Evolutionary conservation across 2,888 invertebrate species (phyloP), one percentile per base, ranked within the genome.

Genomic region (Ecliptopera silaceata): DNA sequence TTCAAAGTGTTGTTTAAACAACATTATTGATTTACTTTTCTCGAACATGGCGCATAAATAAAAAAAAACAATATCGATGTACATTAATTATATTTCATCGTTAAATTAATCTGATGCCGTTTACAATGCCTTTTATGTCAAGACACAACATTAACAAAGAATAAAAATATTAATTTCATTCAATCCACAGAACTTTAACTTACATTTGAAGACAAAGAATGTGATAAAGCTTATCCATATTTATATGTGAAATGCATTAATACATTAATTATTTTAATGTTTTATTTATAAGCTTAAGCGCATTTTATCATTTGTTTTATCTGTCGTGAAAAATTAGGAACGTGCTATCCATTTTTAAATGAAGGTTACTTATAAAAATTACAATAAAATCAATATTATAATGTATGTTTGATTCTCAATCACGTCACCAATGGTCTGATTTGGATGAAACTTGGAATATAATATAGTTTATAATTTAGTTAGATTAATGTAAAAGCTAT

Each of bases 171-270:
- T 73, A 74, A 71, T 67, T 59, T 59, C 64, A 68, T 71, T 47
- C 47, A 72, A 61, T 68, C 64, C 64, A 8, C 61, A 68, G 70
- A 64, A 50, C 70, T 77, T 74, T 31, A 62, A 48, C 52, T 39
- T 20, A 29, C 47, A 45, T 56, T n/a, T 48, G 15, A 18, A 49
- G 5, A 32, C 39, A 38, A 39, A 43, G 50, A 80, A 84, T 80
- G 76, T 65, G 67, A 79, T 51, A 34, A 42, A 39, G 29, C 13
- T 46, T 46, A 57, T 59, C 49, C 55, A 60, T 60, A 59, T 58
- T 63, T 46, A 65, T 63, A 63, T 65, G 63, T 70, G 68, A 76
- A 75, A 73, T 70, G 42, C 56, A 61, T 61, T 63, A 51, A 60
- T 61, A 73, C 68, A 74, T 70, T 45, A 18, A 32, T 26, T 26